Evolutionary conservation across 2,797 vertebrate genomes (phyloP).

Genomic region (Bradypodion ventrale): DNA sequence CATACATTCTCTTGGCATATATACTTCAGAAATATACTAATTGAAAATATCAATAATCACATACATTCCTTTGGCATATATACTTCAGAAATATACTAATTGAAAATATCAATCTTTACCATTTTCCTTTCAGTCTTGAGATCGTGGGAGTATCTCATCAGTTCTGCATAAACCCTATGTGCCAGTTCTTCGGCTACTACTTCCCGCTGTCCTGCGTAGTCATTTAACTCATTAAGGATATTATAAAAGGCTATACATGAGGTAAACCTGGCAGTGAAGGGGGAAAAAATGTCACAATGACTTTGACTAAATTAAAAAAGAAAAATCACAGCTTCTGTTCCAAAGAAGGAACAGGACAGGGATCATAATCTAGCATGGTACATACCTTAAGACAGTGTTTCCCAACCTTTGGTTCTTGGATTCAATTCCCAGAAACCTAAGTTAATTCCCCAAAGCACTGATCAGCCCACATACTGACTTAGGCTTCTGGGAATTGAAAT

Average conservation of each 20-base stretch:
- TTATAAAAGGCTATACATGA: slow-evolving; percentile 95
- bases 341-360: slow-evolving; percentile 30
- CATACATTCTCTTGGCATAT: not conserved
- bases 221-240: slow-evolving; percentile 95
- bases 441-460: too few relatives aligned
- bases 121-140: slow-evolving; percentile 96
- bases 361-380: not conserved
- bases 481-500: too few relatives aligned
- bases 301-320: not conserved
- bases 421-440: too few relatives aligned
- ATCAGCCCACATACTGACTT: too few relatives aligned
- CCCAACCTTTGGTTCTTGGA: too few relatives aligned
- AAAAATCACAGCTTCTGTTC: slow-evolving; percentile 35
- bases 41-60: slow-evolving; percentile 59
- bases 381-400: too few relatives aligned
- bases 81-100: not conserved
- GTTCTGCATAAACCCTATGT: slow-evolving; percentile 92
- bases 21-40: not conserved
- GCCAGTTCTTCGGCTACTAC: slow-evolving; percentile 98
- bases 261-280: slow-evolving; percentile 86
- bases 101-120: slow-evolving; percentile 76
- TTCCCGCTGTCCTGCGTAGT: slow-evolving; percentile 98
- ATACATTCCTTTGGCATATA: not conserved
- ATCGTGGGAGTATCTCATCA: slow-evolving; percentile 95
- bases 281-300: slow-evolving; percentile 29